Conservation (phyloP, 2,888 invertebrate species). For the Azorinus chamasolen region DNA sequence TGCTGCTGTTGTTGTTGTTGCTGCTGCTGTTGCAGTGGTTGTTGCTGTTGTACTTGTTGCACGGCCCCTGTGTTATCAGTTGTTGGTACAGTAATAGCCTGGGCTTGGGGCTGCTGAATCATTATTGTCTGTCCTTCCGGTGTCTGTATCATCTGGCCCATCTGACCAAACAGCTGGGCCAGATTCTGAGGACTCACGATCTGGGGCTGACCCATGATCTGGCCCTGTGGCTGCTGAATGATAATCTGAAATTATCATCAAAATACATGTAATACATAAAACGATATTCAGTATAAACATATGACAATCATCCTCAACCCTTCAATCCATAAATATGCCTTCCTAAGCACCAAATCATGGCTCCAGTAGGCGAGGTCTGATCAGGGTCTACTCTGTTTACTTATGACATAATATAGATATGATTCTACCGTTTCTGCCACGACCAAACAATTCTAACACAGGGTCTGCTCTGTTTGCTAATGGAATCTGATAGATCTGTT, state of each 20-base stretch:
- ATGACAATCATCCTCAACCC: too few relatives aligned
- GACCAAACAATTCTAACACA: too few relatives aligned
- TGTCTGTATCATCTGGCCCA: slow-evolving; percentile 93
- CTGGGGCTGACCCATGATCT: slow-evolving; percentile 67
- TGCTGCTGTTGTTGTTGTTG: slow-evolving; percentile 17
- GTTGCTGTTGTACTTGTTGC: slow-evolving; percentile 45
- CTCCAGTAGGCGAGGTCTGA: too few relatives aligned
- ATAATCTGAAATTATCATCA: slow-evolving; percentile 89
- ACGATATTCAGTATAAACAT: too few relatives aligned
- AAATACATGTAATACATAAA: too few relatives aligned
- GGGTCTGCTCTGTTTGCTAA: too few relatives aligned
- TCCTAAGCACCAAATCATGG: too few relatives aligned
- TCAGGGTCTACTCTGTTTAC: too few relatives aligned
- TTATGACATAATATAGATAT: too few relatives aligned
- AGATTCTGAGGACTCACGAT: slow-evolving; percentile 51
- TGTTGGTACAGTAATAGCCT: slow-evolving; percentile 12
- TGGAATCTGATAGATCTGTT: too few relatives aligned
- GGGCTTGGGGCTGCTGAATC: slow-evolving; percentile 90
- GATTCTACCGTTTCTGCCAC: too few relatives aligned
- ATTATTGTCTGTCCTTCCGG: slow-evolving; percentile 97
- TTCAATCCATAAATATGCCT: too few relatives aligned
- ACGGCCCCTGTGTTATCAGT: slow-evolving; percentile 8
- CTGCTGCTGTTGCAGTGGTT: slow-evolving; percentile 41
- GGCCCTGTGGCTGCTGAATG: slow-evolving; percentile 87
- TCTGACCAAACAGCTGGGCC: slow-evolving; percentile 55